Conservation (phyloP, 2,113 vertebrate genomes). For the Vulpes vulpes region DNA sequence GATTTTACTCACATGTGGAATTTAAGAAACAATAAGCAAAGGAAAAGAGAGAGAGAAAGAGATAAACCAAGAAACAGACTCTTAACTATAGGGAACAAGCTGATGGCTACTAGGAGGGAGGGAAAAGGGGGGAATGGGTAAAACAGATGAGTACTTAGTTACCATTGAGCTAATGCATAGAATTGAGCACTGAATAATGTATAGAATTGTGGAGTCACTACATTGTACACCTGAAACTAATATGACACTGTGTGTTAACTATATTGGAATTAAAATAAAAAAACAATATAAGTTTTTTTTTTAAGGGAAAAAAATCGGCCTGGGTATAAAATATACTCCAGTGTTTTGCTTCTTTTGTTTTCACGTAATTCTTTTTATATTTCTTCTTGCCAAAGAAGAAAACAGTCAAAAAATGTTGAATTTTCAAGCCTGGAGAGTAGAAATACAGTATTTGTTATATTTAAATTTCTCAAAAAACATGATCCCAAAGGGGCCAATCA, state of each 20-base stretch:
- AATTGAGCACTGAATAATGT: neutral
- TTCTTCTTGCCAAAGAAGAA: slow-evolving; percentile 25
- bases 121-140: neutral
- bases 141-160: neutral
- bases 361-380: neutral
- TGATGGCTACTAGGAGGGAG: neutral
- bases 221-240: neutral
- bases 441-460: slow-evolving; percentile 15
- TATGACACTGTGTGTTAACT: neutral
- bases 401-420: slow-evolving; percentile 25
- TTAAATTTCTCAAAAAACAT: slow-evolving; percentile 33
- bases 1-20: neutral
- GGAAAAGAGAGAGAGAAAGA: neutral
- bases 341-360: slow-evolving; percentile 17
- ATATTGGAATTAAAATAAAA: neutral
- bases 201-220: neutral
- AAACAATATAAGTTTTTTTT: neutral
- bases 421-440: slow-evolving; percentile 16
- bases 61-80: neutral
- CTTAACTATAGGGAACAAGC: neutral
- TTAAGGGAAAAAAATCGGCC: neutral
- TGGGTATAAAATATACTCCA: neutral
- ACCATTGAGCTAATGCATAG: no score
- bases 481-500: neutral
- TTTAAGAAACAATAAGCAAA: neutral